Conservation (phyloP, 2,888 invertebrate genomes). For the Gisinianus flammeolus region DNA sequence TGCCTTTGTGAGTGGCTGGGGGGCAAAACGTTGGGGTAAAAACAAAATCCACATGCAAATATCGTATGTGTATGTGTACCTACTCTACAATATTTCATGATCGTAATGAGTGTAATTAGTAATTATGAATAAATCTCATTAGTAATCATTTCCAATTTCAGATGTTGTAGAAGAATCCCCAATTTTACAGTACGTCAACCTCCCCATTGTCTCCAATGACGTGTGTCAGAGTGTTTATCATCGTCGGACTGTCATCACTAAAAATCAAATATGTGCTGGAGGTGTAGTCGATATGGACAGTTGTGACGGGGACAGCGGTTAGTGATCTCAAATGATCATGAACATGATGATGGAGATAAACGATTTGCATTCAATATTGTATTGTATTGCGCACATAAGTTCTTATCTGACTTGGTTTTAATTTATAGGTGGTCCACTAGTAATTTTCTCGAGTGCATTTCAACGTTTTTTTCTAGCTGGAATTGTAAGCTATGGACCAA, state of each 20-base stretch:
- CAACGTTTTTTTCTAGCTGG: constrained; percentile 48
- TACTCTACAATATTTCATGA: neutral
- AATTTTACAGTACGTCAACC: constrained; percentile 27
- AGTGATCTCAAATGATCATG: no score
- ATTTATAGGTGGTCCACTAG: constrained; percentile 51
- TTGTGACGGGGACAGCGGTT: constrained; percentile 48
- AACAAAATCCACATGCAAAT: no score
- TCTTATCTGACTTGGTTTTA: no score
- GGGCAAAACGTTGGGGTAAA: constrained; percentile 31
- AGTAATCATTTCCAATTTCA: constrained; percentile 8
- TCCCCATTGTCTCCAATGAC: constrained; percentile 42
- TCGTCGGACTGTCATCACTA: constrained; percentile 17
- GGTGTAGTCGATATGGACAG: constrained; percentile 37
- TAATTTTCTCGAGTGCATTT: constrained; percentile 42
- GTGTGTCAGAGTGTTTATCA: constrained; percentile 41
- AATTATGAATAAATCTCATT: no score
- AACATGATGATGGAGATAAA: no score
- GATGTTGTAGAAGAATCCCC: constrained; percentile 34
- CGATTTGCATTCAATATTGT: no score
- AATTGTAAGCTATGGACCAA: constrained; percentile 51
- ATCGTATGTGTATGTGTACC: no score
- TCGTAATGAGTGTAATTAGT: no score
- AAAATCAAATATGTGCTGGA: constrained; percentile 45
- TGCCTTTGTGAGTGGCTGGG: constrained; percentile 50
- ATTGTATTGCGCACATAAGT: no score